Conservation (phyloP, 2,113 vertebrate species). For the Mustela lutreola region DNA sequence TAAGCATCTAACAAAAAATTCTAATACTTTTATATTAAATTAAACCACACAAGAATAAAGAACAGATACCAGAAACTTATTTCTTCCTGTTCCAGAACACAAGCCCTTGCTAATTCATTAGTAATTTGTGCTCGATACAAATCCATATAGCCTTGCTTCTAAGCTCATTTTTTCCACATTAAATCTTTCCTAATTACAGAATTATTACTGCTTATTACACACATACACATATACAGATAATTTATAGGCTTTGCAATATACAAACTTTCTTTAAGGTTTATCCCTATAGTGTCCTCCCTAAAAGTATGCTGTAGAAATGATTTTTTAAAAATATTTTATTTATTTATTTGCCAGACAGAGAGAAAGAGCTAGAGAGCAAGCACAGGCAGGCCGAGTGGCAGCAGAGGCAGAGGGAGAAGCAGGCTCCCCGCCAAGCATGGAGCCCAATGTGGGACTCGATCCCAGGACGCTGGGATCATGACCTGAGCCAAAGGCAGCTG, state of each 20-base stretch:
- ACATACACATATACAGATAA: neutral
- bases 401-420: too few species aligned
- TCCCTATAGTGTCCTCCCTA: neutral
- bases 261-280: neutral
- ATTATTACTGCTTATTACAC: neutral
- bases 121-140: neutral
- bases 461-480: too few species aligned
- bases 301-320: neutral
- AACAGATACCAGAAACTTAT: neutral
- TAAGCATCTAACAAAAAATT: slow-evolving; percentile 4
- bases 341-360: too few species aligned
- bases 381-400: too few species aligned
- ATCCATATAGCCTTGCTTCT: neutral
- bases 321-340: too few species aligned
- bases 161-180: neutral
- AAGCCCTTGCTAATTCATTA: neutral
- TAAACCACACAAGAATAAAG: neutral
- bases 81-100: slow-evolving; percentile 23
- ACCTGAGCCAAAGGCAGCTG: too few species aligned
- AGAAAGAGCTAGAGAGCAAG: too few species aligned
- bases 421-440: too few species aligned
- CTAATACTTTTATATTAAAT: neutral
- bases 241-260: neutral
- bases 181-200: neutral
- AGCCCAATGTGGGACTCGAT: too few species aligned